Evolutionary conservation across 2,113 vertebrate genomes (phyloP).

Genomic region (Melierax canorus): DNA sequence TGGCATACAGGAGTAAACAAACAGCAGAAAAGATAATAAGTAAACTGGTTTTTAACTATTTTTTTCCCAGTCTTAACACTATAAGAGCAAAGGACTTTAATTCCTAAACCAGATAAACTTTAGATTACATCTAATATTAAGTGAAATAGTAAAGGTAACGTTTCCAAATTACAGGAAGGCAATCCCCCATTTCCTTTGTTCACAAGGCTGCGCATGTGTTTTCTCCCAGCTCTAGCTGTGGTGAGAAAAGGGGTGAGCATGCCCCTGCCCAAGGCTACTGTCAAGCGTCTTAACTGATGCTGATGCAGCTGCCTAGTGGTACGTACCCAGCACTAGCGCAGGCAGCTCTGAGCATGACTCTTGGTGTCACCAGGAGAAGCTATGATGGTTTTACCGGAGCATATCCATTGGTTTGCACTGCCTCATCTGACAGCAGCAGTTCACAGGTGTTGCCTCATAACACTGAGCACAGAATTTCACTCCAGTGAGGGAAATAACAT

Average conservation of each 20-base stretch:
- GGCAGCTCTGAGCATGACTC: not conserved
- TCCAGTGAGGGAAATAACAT: not conserved
- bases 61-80: not conserved
- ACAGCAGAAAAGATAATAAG: conserved; percentile 41
- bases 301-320: not conserved
- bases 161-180: not conserved
- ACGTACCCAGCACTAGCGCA: accelerated
- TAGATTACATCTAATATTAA: not conserved
- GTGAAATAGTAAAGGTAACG: not conserved
- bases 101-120: not conserved
- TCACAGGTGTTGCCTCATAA: not conserved
- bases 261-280: not conserved
- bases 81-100: not conserved
- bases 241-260: not conserved
- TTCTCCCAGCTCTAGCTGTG: not conserved
- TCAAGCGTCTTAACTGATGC: not conserved
- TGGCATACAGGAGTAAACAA: conserved; percentile 55
- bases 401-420: not conserved
- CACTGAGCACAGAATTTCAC: not conserved
- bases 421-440: not conserved
- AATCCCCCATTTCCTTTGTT: not conserved
- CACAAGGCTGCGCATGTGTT: not conserved
- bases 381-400: not conserved
- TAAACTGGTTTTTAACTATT: not conserved
- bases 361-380: not conserved